Percentiles rank a stretch among this genome's conserved stretches.
These are phyloP conservation scores for Venturia canescens DNA, from an alignment of 1,140 invertebrate species.

Conservation along the genomic window DNA sequence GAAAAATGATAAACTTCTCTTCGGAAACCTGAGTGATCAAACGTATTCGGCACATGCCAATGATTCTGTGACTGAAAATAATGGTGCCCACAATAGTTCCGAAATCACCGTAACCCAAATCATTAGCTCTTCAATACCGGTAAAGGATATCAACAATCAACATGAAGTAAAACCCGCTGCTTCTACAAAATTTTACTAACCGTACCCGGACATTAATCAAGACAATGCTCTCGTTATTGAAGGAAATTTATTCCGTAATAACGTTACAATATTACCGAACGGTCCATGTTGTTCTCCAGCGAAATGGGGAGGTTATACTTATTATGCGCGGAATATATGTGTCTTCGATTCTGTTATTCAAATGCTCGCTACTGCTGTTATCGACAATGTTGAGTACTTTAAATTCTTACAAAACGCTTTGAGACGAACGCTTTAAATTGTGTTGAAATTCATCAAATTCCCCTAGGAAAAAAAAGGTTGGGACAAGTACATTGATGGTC, in stretches of 20 bases:
- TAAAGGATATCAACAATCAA: too few species aligned
- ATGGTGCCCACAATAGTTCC: too few species aligned
- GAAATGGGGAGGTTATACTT: conserved; percentile 25
- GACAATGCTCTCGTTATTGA: not conserved
- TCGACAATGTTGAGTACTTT: conserved; percentile 16
- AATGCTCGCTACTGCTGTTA: conserved; percentile 18
- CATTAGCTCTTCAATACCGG: too few species aligned
- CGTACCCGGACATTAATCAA: conserved; percentile 26
- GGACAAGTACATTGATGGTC: too few species aligned
- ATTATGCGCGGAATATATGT: conserved; percentile 25
- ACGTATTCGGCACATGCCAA: too few species aligned
- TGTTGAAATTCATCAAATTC: conserved; percentile 7
- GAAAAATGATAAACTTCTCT: too few species aligned
- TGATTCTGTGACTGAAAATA: too few species aligned
- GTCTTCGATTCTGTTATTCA: conserved; percentile 32
- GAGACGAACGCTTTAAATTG: conserved; percentile 9
- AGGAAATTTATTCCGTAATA: not conserved
- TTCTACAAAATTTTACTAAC: conserved; percentile 1
- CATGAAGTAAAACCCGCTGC: too few species aligned
- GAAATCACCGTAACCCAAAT: too few species aligned
- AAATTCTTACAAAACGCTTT: conserved; percentile 7
- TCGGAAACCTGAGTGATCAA: too few species aligned
- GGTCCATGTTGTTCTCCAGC: not conserved
- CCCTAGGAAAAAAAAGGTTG: too few species aligned
- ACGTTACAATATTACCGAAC: conserved; percentile 20